Evolutionary conservation across 2,888 invertebrate species (phyloP), one percentile per base, ranked within the genome.

Genomic region (Melanostoma scalare): DNA sequence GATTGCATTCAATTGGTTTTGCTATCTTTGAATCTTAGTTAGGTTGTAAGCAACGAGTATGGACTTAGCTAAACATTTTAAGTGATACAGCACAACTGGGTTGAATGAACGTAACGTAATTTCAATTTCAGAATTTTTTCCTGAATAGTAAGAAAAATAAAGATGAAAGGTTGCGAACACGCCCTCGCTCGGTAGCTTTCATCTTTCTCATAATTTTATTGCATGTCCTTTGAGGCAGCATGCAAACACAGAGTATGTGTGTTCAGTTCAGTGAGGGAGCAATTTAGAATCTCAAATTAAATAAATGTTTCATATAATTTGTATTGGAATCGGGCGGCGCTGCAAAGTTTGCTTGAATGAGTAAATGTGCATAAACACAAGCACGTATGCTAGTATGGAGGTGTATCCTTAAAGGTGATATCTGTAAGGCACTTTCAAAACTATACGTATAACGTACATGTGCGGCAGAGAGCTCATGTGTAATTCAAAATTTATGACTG

Each of bases 251-350:
- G 52, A 40, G n/a, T 61, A 58, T 79, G 38, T 72, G 67, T 67
- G 71, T 71, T 74, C 84, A 78, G 60, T 72, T 80, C 84, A 78
- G 60, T 72, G 75, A 67, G 85, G 84, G 85, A 79, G 75, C 75
- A 75, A 76, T 80, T 85, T 80, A 56, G 75, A 76, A 72, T 76
- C 75, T 63, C 72, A 85, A 85, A 85, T 85, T 85, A 85, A 85
- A 85, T 85, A 85, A 85, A 85, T 85, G 85, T 85, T 80, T 80
- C 80, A 85, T 85, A 80, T 79, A 84, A 84, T 84, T 84, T 84
- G 74, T 79, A 75, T 84, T 74, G 6, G 78, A 73, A 78, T 74
- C 73, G 72, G 61, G n/a, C 2, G 10, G 35, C 8, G 42, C 38
- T 6, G 55, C n/a, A n/a, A 42, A 68, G 65, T 67, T 58, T 48